Base-by-base conservation (phyloP, 2,113 vertebrate genomes). In the Oreochromis niloticus region DNA sequence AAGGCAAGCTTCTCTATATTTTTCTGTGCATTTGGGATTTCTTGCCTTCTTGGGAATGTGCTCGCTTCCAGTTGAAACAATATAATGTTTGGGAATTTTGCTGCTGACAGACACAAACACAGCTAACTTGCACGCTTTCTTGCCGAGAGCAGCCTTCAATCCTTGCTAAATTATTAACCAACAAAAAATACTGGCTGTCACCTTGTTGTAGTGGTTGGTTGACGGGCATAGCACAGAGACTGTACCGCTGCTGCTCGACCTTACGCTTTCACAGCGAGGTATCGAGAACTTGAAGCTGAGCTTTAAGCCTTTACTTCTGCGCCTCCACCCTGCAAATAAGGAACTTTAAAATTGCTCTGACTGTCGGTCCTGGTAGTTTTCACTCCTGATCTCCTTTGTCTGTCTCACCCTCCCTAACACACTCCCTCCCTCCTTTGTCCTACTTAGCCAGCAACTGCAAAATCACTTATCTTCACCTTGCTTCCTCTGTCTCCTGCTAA, bases 401-500 rank as follows among this genome's bases (percentile, higher is more conserved):
- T 55, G 50, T 81, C 83, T 84, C 73, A 36, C 80, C 55, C 86
- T 87, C 89, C 68, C 83, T 55, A 75, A 87, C 91, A 32, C 83
- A 30, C 86, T 92, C 90, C 88, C 92, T 86, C 90, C 88, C 91
- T 80, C 93, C 89, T 91, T 93, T 95, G 94, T 94, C 94, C 95
- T 95, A 96, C 94, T 95, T 96, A 94, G 81, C 91, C 89, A 94
- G 89, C 93, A 61, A 93, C 92, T 93, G 93, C 91, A 93, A 93
- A 96, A 94, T 96, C 93, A 94, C 95, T 96, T 92, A 94, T 94
- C 91, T 85, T 95, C 93, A 95, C 94, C 94, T 95, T 95, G 92
- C 93, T 94, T 91, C 91, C 87, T 91, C 92, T 93, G 95, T 93
- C 92, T 95, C 94, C 90, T 92, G 92, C 95, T 93, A 95, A 95